Conservation (phyloP, 37 sponge, comb jelly and placozoan species). For the Eunapius fragilis region DNA sequence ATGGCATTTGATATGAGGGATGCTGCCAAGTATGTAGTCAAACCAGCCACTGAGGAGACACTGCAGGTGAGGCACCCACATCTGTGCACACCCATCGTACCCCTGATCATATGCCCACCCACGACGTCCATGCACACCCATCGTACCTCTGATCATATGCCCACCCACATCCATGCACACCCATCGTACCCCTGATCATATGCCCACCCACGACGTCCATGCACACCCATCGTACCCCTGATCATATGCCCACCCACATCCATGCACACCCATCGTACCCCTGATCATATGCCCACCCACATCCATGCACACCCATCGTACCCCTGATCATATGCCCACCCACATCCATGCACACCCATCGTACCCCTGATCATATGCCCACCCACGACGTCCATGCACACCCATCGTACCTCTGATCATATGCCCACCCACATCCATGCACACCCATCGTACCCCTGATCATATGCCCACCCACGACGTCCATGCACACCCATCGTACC, state of each 20-base stretch:
- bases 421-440: not conserved
- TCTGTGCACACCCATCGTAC: no score
- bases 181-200: no score
- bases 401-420: not conserved
- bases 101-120: no score
- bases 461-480: no score
- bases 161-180: not conserved
- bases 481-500: not conserved
- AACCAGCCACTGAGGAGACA: conserved; percentile 19
- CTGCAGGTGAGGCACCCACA: conserved; percentile 60
- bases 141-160: not conserved
- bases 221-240: not conserved
- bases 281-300: no score
- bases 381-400: no score
- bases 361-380: no score
- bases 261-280: not conserved
- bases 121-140: no score
- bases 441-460: no score
- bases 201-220: no score
- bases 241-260: not conserved
- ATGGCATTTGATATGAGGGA: conserved; percentile 77
- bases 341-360: not conserved
- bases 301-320: no score
- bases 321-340: not conserved
- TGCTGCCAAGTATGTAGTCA: conserved; percentile 39